A percentile compares a stretch with the other conserved stretches of the same genome.
These are phyloP conservation scores for Cettia cetti DNA, from an alignment of 2,113 vertebrate genomes.

Conservation along the genomic window DNA sequence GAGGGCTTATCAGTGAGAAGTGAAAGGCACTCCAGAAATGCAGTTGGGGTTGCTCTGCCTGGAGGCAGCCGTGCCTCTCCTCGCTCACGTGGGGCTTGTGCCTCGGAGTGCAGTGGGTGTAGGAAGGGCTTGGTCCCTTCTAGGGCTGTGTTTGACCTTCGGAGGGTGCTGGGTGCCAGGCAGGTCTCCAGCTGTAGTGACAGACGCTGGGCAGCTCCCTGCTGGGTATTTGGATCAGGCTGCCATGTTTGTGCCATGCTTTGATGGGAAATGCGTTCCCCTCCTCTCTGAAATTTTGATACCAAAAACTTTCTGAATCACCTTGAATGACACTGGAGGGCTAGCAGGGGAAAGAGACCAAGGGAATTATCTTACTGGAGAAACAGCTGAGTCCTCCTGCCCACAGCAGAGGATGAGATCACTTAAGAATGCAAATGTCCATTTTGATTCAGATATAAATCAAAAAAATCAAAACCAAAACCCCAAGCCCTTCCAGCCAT, in stretches of 20 bases:
- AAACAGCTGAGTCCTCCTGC: not conserved
- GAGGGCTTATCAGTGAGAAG: not conserved
- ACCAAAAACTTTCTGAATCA: not conserved
- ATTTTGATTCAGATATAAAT: not conserved
- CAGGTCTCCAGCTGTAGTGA: not conserved
- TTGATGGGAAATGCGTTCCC: accelerated
- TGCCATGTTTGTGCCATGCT: accelerated
- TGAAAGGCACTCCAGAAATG: not conserved
- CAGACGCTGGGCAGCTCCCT: not conserved
- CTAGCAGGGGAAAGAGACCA: not conserved
- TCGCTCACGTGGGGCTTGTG: not conserved
- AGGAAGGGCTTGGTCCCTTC: not conserved
- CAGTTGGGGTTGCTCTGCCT: not conserved
- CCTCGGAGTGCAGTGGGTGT: not conserved
- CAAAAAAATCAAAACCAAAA: not conserved
- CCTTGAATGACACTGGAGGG: not conserved
- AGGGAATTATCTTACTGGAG: not conserved
- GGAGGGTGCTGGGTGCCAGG: not conserved
- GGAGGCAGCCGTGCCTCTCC: not conserved
- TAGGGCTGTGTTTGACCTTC: accelerated
- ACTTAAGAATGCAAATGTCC: not conserved
- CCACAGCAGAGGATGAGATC: not conserved
- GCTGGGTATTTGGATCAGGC: not conserved
- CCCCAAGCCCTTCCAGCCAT: not conserved
- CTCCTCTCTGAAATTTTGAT: not conserved